Base-by-base conservation (phyloP, 2,797 vertebrate genomes). In the Myoxocephalus aenaeus region DNA sequence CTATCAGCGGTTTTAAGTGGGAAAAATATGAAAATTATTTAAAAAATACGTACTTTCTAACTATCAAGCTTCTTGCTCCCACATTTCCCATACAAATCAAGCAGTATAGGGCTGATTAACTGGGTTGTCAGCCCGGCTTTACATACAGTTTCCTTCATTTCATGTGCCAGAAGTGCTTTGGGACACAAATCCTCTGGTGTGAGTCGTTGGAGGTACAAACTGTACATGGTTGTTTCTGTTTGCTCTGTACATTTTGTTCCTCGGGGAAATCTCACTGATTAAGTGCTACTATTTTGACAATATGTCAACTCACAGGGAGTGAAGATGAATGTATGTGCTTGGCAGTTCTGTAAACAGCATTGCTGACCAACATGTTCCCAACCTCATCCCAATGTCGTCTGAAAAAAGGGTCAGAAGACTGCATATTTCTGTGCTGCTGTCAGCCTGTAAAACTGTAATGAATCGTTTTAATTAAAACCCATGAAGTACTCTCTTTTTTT, bases 201-300 rank as follows among this genome's bases (percentile, higher is more conserved):
- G 68, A 87, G 68, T 81, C 44, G 77, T 87, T 80, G 90, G 87
- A 90, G 89, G 90, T 90, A 82, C 20, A 44, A 81, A 80, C 67
- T 68, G 36, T 84, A 83, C 68, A 46, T 64, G 73, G 73, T 82
- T 88, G 90, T 90, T 87, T 91, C 87, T 92, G 86, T 93, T 93
- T 90, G 84, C 89, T 86, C 87, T 90, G 90, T 91, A 91, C 88
- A 91, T 91, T 93, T 92, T 90, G 88, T 91, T 89, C 91, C 87
- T 88, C 65, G 57, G 87, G 87, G 89, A 90, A 91, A 88, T 92
- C 74, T 82, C 81, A 42, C 90, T 92, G 90, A 93, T 92, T 92
- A 91, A 93, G 86, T 90, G 86, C 77, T 90, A 86, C 90, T 89
- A 90, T 92, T 93, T 89, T 90, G 89, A 91, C 87, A 90, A 90